phyloP scores from a whole-genome alignment of 1,140 invertebrate genomes.

The Micrasema minimum region DNA sequence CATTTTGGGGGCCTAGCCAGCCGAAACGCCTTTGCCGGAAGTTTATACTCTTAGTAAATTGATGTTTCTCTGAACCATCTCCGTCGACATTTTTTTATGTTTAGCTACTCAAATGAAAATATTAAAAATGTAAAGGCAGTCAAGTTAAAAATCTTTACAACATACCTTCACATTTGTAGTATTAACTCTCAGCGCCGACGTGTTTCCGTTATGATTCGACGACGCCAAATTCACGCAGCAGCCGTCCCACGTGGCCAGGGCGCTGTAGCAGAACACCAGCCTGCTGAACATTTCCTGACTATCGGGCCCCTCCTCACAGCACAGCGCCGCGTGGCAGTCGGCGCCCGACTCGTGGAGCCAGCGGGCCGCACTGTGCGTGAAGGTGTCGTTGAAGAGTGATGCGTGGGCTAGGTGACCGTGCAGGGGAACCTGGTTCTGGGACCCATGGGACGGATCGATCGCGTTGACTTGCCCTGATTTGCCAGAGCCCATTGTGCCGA shows the following conservation, averaged over 20 bases:
- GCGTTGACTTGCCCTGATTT: conserved; percentile 37
- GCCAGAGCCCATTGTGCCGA: conserved; percentile 45
- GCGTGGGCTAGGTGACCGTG: conserved; percentile 52
- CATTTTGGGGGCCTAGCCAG: too few species aligned
- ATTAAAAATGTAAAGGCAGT: too few species aligned
- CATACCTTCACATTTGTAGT: conserved; percentile 65
- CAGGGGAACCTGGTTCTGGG: conserved; percentile 45
- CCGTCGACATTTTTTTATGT: too few species aligned
- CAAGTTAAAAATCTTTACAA: too few species aligned
- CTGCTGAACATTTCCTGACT: conserved; percentile 56
- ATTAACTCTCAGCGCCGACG: conserved; percentile 61
- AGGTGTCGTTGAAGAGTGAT: conserved; percentile 49
- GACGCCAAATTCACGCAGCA: conserved; percentile 68
- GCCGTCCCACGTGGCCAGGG: conserved; percentile 66
- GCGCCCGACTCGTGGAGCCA: conserved; percentile 51
- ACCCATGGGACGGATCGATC: conserved; percentile 43
- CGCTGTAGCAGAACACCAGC: conserved; percentile 67
- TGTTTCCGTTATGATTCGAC: conserved; percentile 63
- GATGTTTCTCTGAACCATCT: too few species aligned
- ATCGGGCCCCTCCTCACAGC: conserved; percentile 47
- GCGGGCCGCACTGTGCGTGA: conserved; percentile 44
- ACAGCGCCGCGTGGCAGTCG: conserved; percentile 45
- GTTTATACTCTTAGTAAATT: too few species aligned
- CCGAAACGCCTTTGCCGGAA: too few species aligned
- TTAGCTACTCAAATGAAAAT: too few species aligned